Conservation (phyloP, 35 echinoderm and acorn worm species). For the Eucidaris tribuloides region DNA sequence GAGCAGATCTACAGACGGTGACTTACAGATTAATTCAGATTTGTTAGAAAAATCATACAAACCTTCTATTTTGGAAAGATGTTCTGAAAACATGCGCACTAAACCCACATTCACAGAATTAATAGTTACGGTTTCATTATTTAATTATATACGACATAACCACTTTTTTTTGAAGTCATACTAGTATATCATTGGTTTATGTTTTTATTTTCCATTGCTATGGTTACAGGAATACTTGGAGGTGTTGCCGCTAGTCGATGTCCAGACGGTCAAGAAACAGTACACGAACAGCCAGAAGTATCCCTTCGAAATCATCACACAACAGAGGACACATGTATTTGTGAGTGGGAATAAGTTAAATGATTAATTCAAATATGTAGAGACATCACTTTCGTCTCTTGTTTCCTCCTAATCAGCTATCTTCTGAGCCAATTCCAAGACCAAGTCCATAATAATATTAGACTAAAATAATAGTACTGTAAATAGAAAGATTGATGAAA, state of each 20-base stretch:
- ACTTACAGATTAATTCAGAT: too few species aligned
- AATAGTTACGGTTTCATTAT: not conserved
- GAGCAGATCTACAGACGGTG: too few species aligned
- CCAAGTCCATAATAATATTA: too few species aligned
- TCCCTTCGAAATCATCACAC: slow-evolving; percentile 16
- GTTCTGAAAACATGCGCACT: too few species aligned
- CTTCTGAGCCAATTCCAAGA: too few species aligned
- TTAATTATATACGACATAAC: not conserved
- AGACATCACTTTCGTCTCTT: too few species aligned
- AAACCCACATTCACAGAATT: not conserved
- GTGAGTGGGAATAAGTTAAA: too few species aligned
- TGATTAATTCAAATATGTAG: too few species aligned
- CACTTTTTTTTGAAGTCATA: not conserved
- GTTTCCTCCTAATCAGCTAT: too few species aligned
- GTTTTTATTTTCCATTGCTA: not conserved
- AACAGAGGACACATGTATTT: slow-evolving; percentile 8
- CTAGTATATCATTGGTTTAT: not conserved
- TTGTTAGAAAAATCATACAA: not conserved
- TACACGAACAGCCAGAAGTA: not conserved
- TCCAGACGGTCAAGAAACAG: slow-evolving; percentile 24
- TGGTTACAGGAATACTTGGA: slow-evolving; percentile 15
- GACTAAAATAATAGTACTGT: too few species aligned
- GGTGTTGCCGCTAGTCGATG: not conserved
- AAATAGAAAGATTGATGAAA: too few species aligned
- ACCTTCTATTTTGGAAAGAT: not conserved